Base-by-base conservation (phyloP, 1,140 invertebrate species). In the Nomia melanderi region DNA sequence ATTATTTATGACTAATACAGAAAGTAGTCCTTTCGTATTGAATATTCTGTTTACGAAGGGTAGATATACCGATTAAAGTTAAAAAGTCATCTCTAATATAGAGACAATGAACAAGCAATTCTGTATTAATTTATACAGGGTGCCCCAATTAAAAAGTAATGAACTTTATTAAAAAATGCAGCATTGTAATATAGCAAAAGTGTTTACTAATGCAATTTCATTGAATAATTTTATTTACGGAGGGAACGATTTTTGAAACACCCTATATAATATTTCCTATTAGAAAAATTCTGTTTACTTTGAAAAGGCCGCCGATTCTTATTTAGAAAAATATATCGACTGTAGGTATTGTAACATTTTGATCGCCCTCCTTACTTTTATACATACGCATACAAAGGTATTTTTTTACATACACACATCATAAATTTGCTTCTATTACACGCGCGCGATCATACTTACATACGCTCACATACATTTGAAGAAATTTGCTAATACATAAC, bases 31-130 rank as follows among this genome's bases (percentile, higher is more conserved):
- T 60, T 11, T 56, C n/a, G 17, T 54, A 31, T 67, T 59, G 65
- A 62, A 2, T 27, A 62, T 67, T 36, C 29, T 29, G n/a, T 65
- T 20, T 47, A 69, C 64, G 73, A 76, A 76, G 73, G 54, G 41
- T 39, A 69, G 65, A 23, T 36, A 76, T 23, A 59, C 56, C 53
- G 64, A 66, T 23, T n/a, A n/a, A n/a, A 66, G 9, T 59, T 33
- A 67, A 67, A 59, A 69, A 20, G 14, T 50, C 4, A 59, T 76
- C 73, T 76, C 73, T 76, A 76, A 76, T 76, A 76, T 76, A 76
- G 73, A 76, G 73, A 76, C 54, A 69, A 69, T 50, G 29, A 60
- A 60, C 29, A 53, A 66, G 54, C 31, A 36, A n/a, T 60, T n/a
- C 64, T 75, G 60, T 39, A 76, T 69, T 59, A 54, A 39, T 50